Base-by-base conservation (phyloP, 2,113 vertebrate genomes). In the Triplophysa siluroides region DNA sequence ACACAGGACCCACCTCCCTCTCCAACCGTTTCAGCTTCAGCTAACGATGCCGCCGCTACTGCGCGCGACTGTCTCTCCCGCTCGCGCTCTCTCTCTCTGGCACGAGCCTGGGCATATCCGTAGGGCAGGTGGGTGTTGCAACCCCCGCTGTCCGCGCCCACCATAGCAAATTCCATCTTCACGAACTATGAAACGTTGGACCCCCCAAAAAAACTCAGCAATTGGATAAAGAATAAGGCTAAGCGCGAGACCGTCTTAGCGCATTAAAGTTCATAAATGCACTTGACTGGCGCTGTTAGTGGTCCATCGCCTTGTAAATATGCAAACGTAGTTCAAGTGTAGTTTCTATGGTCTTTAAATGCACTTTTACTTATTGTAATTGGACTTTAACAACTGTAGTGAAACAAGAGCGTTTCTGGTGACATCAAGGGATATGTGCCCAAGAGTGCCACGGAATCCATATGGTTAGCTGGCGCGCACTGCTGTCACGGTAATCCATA, bases 111-210 rank as follows among this genome's bases (percentile, higher is more conserved):
- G 0, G 96, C 96, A 4, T 95, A 99, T 7, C 96, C 96, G 0
- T 98, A 99, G 62, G 97, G 96, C 95, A 96, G 90, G 92, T 97
- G 97, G 82, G 92, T 97, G 85, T 95, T 97, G 93, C 97, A 97
- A 62, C 96, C 96, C 38, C 95, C 94, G 90, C 95, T 95, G 73
- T 98, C 98, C 0, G 96, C 96, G 2, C 97, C 97, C 90, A 99
- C 96, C 97, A 99, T 98, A 0, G 97, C 98, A 18, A 98, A 98
- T 93, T 99, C 98, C 97, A 99, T 99, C 85, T 89, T 91, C 87
- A 26, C 58, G 64, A 62, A 54, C 69, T 76, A 63, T 64, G 33
- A 18, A 65, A 64, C 21, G 74, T 65, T 65, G 62, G 26, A 65
- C 33, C n/a, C 8, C 16, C 5, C 33, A 6, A 45, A 58, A 58